Evolutionary conservation across 2,113 vertebrate species (phyloP), one percentile per base, ranked within the genome.

Genomic region (rat (Rattus norvegicus)): DNA sequence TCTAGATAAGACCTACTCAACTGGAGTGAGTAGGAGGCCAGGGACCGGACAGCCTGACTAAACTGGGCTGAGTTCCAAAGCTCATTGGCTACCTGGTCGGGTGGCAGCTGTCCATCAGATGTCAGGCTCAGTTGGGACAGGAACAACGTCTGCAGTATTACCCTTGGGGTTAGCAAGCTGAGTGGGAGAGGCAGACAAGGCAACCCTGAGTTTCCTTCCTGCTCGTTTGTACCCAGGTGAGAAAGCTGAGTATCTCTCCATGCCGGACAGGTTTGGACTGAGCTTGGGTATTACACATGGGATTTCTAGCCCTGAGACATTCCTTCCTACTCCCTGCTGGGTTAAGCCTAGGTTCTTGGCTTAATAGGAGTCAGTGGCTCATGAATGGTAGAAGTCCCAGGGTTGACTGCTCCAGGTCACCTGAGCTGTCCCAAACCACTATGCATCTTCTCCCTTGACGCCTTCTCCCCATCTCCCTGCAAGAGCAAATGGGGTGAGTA

Each of bases 131-230:
- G 9, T 22, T 56, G 28, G 24, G 63, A 94, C 52, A 3, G 2
- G 76, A 11, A 0, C 8, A 11, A 0, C 8, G 39, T 43, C 63
- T 85, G 36, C 6, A 49, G 26, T 1, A 2, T 30, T 10, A 26
- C 59, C 26, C 90, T 10, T 5, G 9, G 61, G 36, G 33, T 19
- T 63, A 87, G 52, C 33, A 94, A 90, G 16, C 33, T 9, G 43
- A 17, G 47, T 33, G 0, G 28, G 49, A 49, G 43, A 75, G 47
- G 39, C 63, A 65, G 17, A 47, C 14, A 28, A 72, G n/a, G 26
- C 3, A 11, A 4, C 26, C 2, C 3, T 26, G 17, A 33, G 16
- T 4, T 85, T 19, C 49, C 30, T n/a, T 9, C n/a, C 63, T 88
- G 30, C 61, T n/a, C 30, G 11, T 17, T 33, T 39, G 14, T 47